phyloP scores from a whole-genome alignment of 35 echinoderm and acorn worm species.

The Amphiura filiformis region DNA sequence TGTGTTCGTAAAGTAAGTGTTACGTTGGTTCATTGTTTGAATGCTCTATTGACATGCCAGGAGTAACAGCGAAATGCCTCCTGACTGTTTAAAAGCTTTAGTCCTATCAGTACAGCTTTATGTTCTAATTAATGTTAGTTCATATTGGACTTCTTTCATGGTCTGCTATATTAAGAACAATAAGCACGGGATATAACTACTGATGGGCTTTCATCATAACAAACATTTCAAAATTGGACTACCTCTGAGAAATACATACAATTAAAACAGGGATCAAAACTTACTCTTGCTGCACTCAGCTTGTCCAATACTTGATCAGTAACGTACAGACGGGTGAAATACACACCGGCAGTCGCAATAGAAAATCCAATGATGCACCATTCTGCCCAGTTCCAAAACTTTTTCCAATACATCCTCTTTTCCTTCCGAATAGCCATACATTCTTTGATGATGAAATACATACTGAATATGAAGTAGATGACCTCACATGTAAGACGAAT shows the following conservation, averaged over 20 bases:
- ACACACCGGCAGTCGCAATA: constrained; percentile 58
- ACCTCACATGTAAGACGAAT: constrained; percentile 72
- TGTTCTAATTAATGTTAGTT: not conserved
- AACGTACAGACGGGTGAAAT: constrained; percentile 82
- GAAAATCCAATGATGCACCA: constrained; percentile 68
- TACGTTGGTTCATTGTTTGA: not conserved
- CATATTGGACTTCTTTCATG: not conserved
- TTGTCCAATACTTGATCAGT: constrained; percentile 53
- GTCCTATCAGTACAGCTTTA: too few species aligned
- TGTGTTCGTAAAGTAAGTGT: not conserved
- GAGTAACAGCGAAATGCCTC: not conserved
- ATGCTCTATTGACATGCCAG: not conserved
- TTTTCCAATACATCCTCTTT: constrained; percentile 45
- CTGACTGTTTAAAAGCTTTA: not conserved
- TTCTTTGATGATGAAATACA: constrained; percentile 79
- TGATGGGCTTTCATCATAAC: not conserved
- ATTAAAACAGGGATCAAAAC: not conserved
- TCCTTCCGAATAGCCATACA: constrained; percentile 47
- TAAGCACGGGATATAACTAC: not conserved
- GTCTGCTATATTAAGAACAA: not conserved
- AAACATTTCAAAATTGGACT: not conserved
- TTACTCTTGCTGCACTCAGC: constrained; percentile 35
- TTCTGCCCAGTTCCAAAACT: constrained; percentile 87
- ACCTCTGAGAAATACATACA: not conserved
- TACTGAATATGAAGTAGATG: constrained; percentile 70